Evolutionary conservation across 2,888 invertebrate genomes (phyloP).

Genomic region (Ctenicera cuprea): DNA sequence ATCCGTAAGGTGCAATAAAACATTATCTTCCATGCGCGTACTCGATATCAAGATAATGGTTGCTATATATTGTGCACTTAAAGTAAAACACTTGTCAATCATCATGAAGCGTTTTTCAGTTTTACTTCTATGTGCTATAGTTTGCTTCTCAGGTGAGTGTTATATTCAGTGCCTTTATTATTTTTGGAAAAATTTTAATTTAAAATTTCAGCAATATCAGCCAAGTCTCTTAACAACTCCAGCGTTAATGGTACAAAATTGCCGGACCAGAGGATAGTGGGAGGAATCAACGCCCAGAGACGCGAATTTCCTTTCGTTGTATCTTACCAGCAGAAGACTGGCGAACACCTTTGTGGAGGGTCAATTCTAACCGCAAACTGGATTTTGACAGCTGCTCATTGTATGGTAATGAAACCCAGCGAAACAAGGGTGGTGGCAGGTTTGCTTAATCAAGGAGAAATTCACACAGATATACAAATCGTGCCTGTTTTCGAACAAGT

Average conservation of each 20-base stretch:
- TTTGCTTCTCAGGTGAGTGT: too few species aligned
- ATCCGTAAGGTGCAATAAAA: too few species aligned
- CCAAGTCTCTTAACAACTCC: neutral
- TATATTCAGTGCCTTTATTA: too few species aligned
- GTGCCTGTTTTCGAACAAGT: slow-evolving; percentile 68
- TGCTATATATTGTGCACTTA: too few species aligned
- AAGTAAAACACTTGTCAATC: too few species aligned
- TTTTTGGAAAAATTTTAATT: too few species aligned
- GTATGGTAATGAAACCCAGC: slow-evolving; percentile 67
- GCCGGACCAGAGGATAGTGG: slow-evolving; percentile 5
- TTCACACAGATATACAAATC: slow-evolving; percentile 70
- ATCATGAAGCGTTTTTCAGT: too few species aligned
- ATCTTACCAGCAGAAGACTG: slow-evolving; percentile 20
- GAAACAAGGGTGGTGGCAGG: slow-evolving; percentile 71
- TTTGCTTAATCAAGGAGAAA: slow-evolving; percentile 69
- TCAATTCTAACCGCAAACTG: slow-evolving; percentile 71
- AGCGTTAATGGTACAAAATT: neutral
- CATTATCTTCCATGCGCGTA: too few species aligned
- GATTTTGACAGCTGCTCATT: slow-evolving; percentile 75
- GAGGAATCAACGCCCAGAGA: slow-evolving; percentile 12
- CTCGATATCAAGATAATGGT: too few species aligned
- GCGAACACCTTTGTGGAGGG: slow-evolving; percentile 72
- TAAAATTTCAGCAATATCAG: too few species aligned
- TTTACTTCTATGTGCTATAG: too few species aligned
- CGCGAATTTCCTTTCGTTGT: slow-evolving; percentile 26